Conservation (phyloP, 2,888 invertebrate species). For the Plebejus argus region DNA sequence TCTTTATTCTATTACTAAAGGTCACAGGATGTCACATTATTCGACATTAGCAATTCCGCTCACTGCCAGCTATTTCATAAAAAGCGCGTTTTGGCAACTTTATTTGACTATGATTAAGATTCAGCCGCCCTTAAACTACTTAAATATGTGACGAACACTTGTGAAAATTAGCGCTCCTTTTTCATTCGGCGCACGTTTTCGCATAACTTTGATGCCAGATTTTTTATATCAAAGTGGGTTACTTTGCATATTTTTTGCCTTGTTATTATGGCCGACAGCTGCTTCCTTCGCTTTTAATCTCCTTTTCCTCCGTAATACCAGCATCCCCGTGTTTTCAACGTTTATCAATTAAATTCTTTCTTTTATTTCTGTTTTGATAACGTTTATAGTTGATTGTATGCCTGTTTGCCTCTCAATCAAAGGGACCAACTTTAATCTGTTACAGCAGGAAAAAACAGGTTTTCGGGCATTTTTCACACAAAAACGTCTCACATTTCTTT, state of each 20-base stretch:
- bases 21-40: neutral
- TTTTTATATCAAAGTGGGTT: conserved; percentile 22
- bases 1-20: neutral
- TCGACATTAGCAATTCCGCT: neutral
- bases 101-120: conserved; percentile 12
- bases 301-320: neutral
- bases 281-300: conserved; percentile 20
- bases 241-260: conserved; percentile 30
- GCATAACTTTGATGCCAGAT: conserved; percentile 17
- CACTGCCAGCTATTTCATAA: neutral
- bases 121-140: conserved; percentile 18
- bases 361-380: neutral
- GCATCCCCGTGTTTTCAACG: neutral
- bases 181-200: conserved; percentile 8
- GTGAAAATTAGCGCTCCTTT: conserved; percentile 6
- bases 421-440: no score
- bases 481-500: neutral
- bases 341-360: neutral
- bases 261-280: neutral
- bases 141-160: conserved; percentile 13
- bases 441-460: neutral
- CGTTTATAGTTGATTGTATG: neutral
- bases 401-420: no score
- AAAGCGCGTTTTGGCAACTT: conserved; percentile 11
- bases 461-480: neutral